A percentile compares a stretch with the other conserved stretches of the same genome.
Conservation (phyloP, 2,888 invertebrate species). For the Mythimna pallens region DNA sequence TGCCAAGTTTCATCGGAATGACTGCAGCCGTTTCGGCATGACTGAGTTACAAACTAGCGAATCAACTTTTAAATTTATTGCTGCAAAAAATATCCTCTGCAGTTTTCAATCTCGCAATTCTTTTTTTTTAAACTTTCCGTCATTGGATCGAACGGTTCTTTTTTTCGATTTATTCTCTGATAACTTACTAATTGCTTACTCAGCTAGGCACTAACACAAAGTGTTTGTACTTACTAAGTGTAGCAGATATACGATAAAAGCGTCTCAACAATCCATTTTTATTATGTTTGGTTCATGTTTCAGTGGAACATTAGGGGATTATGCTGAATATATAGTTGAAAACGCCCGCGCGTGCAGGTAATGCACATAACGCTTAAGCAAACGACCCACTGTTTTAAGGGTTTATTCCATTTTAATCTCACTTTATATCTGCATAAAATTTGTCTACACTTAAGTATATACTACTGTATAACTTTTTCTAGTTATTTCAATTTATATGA, state of each 20-base stretch:
- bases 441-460: conserved; percentile 9
- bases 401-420: conserved; percentile 71
- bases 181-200: conserved; percentile 29
- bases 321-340: conserved; percentile 65
- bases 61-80: conserved; percentile 48
- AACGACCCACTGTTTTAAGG: conserved; percentile 77
- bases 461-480: not conserved
- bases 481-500: conserved; percentile 4
- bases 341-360: conserved; percentile 76
- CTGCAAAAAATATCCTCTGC: conserved; percentile 23
- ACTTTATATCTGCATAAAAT: conserved; percentile 54
- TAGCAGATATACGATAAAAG: conserved; percentile 9
- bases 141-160: conserved; percentile 1
- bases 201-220: not conserved
- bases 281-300: conserved; percentile 53
- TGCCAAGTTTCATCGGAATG: conserved; percentile 38
- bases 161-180: conserved; percentile 14
- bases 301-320: conserved; percentile 53
- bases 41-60: conserved; percentile 39
- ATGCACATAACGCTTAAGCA: conserved; percentile 82
- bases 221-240: conserved; percentile 17
- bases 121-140: conserved; percentile 30
- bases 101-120: conserved; percentile 15
- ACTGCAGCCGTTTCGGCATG: conserved; percentile 45
- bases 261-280: conserved; percentile 41